Evolutionary conservation across 2,888 invertebrate species (phyloP), one percentile per base, ranked within the genome.

Genomic region (Eustalomyia histrio): DNA sequence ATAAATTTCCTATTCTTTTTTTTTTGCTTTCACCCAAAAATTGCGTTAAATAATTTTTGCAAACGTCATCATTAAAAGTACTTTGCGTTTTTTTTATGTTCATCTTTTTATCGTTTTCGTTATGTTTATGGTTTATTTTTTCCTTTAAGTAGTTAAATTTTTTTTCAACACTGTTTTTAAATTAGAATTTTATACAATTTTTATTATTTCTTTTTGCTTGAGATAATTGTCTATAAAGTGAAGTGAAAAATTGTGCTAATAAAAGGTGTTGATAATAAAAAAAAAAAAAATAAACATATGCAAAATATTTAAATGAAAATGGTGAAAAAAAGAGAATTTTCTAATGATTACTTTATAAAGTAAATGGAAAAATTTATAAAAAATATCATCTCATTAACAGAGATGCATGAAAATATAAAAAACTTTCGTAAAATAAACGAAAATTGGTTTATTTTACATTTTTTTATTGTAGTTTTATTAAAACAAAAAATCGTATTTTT

Each of bases 31-130:
- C n/a, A 43, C 12, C 12, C 18, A 18, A 58, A 65, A 21, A 50
- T 65, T 50, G 50, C 6, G 18, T 71, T 50, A 57, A 58, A 57
- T 18, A 18, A 21, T 29, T 24, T 33, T n/a, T 55, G 72, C 72
- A 35, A 72, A 67, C 78, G 72, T 78, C 78, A 78, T 78, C 78
- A 78, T 61, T 67, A 57, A 72, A 67, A 67, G 39, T 50, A 55
- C 47, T 72, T 78, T 65, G 60, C 60, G 65, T 60, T 67, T 72
- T 53, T 61, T 76, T 58, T 67, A 43, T 14, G 60, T 72, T 61
- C 61, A 78, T 55, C 55, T 78, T 55, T 67, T 67, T 53, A 47
- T 78, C 67, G 55, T 67, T 78, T 67, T 53, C 43, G 24, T 64
- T 64, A 76, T 16, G 55, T 16, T 43, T 47, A 47, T 55, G 67